A percentile compares a stretch with the other conserved stretches of the same genome.
These are phyloP conservation scores for Pilophorus perplexus DNA, from an alignment of 2,888 invertebrate species.

Conservation along the genomic window DNA sequence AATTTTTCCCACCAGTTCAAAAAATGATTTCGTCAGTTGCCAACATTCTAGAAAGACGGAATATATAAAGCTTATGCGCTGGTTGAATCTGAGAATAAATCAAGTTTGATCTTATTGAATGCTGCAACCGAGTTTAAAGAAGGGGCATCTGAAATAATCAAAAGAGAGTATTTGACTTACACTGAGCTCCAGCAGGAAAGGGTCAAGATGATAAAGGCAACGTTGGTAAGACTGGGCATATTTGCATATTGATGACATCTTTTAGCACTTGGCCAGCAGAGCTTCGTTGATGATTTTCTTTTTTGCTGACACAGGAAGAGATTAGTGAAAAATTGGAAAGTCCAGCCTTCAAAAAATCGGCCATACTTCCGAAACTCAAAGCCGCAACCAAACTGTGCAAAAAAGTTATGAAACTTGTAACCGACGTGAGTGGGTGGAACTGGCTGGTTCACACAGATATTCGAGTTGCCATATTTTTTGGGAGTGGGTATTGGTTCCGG, in stretches of 20 bases:
- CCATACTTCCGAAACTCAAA: not conserved
- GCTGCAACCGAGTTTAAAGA: not conserved
- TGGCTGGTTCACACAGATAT: no score
- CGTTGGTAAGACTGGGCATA: not conserved
- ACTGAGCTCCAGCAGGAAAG: conserved; percentile 9
- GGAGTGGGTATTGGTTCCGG: not conserved
- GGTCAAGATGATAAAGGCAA: not conserved
- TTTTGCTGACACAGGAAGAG: not conserved
- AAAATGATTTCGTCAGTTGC: no score
- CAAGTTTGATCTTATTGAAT: not conserved
- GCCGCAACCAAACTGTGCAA: conserved; percentile 8
- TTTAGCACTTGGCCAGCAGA: not conserved
- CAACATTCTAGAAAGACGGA: not conserved
- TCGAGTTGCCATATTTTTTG: not conserved
- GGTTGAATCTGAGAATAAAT: not conserved
- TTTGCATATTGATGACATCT: not conserved
- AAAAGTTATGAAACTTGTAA: conserved; percentile 21
- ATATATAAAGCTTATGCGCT: not conserved
- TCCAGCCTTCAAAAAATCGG: not conserved
- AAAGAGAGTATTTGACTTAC: not conserved
- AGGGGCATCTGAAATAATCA: not conserved
- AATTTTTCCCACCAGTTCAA: no score
- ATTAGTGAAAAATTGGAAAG: not conserved
- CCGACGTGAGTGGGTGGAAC: conserved; percentile 35
- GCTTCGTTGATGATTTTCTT: not conserved